Evolutionary conservation across 2,113 vertebrate species (phyloP).

Genomic region (Hipposideros armiger): DNA sequence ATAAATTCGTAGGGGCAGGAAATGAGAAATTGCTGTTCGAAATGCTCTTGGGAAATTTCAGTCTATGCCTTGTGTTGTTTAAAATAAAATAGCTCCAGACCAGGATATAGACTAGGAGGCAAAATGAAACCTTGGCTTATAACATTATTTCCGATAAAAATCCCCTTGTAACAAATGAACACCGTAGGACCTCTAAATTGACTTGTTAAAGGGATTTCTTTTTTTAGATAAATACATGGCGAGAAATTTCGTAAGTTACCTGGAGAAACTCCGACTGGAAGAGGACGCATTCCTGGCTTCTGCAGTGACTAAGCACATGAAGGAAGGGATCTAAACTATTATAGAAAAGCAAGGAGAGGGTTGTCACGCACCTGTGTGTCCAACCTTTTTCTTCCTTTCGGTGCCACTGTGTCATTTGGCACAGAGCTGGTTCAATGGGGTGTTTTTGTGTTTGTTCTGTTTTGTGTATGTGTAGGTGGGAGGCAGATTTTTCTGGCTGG

Average conservation of each 20-base stretch:
- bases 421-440: no score
- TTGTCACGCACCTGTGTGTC: fast-evolving
- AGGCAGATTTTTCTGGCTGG: background rate
- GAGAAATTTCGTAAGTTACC: background rate
- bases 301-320: background rate
- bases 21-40: slow-evolving; percentile 77
- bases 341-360: background rate
- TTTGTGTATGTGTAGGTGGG: background rate
- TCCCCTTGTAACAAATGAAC: background rate
- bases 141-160: slow-evolving; percentile 61
- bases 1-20: slow-evolving; percentile 66
- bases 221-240: slow-evolving; percentile 17
- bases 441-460: background rate
- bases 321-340: background rate
- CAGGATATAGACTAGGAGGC: slow-evolving; percentile 2
- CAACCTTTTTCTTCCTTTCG: background rate
- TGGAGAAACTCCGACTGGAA: background rate
- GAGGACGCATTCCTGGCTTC: background rate
- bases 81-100: slow-evolving; percentile 75
- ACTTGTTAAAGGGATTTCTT: slow-evolving; percentile 55
- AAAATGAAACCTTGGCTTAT: slow-evolving; percentile 52
- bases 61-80: slow-evolving; percentile 65
- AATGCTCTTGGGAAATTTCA: slow-evolving; percentile 78
- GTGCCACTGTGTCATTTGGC: background rate
- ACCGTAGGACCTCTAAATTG: background rate